Base-by-base conservation (phyloP, 2,888 invertebrate genomes). In the Neoascia interrupta region DNA sequence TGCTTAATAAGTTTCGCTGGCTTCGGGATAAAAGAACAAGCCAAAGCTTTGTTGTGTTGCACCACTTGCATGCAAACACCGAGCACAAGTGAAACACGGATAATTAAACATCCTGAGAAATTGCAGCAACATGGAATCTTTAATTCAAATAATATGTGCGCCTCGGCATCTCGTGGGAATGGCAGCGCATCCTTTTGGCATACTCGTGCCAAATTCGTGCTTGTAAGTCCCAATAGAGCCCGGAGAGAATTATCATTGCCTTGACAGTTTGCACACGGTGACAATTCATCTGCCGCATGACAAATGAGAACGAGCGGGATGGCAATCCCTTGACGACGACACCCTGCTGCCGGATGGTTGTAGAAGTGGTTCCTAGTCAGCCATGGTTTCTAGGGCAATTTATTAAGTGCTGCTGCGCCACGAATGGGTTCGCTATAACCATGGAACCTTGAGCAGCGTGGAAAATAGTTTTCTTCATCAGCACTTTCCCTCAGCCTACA, bases 241-340 rank as follows among this genome's bases (percentile, higher is more conserved):
- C 54, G 39, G 72, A 73, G 56, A 79, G 64, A 45, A 73, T 73
- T 72, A 66, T 73, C 49, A 73, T 79, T 79, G 64, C 76, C 72
- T 66, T 72, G 72, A 54, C 76, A 53, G 72, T 43, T 49, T 60
- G 53, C 53, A 72, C 47, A 60, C 64, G 64, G 64, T 66, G 58
- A 76, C 64, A 72, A 72, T 73, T 73, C 66, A 79, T 79, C 53
- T 54, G 23, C 60, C 41, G 49, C 72, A 53, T 39, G 58, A 68
- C 51, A 45, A 13, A 43, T n/a, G 15, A 51, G 56, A 21, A 19
- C 11, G 28, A 36, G 54, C n/a, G n/a, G 26, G 39, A 19, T 15
- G 19, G 37, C 19, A 47, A 31, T 41, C 64, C 39, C 64, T 21
- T 60, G 58, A 10, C 54, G 34, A n/a, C n/a, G n/a, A 6, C 45